phyloP scores from a whole-genome alignment of 2,888 invertebrate genomes.

The Allygus modestus region DNA sequence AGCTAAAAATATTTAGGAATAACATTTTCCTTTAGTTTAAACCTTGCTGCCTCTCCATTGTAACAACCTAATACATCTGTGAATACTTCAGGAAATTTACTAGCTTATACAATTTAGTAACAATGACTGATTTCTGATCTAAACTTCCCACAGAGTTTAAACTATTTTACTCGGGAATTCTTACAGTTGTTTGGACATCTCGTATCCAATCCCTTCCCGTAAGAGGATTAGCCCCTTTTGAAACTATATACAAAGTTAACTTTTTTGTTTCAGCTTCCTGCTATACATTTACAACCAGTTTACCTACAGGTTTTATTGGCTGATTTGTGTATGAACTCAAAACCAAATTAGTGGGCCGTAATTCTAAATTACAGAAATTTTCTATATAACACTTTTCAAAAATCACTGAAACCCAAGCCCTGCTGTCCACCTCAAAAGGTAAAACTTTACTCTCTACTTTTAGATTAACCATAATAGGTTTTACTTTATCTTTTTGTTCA shows the following conservation, averaged over 20 bases:
- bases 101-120: no score
- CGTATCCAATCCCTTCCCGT: background rate
- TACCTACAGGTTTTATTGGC: conserved; percentile 26
- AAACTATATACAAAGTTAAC: conserved; percentile 47
- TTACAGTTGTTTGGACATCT: no score
- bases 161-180: no score
- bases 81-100: no score
- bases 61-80: no score
- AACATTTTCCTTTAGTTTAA: conserved; percentile 63
- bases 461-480: background rate
- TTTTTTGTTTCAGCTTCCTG: background rate
- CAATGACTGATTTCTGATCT: no score
- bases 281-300: no score
- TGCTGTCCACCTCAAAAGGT: no score
- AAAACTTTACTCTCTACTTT: no score
- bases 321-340: conserved; percentile 20
- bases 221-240: conserved; percentile 29
- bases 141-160: no score
- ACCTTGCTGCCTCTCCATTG: conserved; percentile 9
- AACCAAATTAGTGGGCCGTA: background rate
- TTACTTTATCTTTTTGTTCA: conserved; percentile 6
- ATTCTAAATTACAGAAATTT: background rate
- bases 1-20: conserved; percentile 69
- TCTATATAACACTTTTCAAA: no score
- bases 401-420: no score